Base-by-base conservation (phyloP, 2,797 vertebrate genomes). In the Thunnus albacares region DNA sequence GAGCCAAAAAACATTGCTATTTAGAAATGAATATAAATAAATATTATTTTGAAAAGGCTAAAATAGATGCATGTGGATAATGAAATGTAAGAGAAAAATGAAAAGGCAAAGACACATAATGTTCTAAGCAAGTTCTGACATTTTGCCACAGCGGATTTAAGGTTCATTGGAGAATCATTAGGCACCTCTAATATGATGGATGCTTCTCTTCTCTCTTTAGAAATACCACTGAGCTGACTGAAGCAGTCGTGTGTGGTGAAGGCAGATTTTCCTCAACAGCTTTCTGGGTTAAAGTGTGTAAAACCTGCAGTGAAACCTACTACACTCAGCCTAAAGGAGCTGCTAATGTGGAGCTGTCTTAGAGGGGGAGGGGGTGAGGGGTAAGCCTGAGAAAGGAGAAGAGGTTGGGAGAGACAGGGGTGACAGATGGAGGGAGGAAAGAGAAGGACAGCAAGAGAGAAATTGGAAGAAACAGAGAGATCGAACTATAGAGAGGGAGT, bases 381-480 rank as follows among this genome's bases (percentile, higher is more conserved):
- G 52, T 5, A 14, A 28, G 64, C 43, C 13, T 0, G 24, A 74
- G 55, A 79, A 71, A 56, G 51, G 63, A 28, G 18, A 71, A 51
- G 51, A 24, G 51, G 81, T 56, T 63, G 67, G 71, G 71, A 71
- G 79, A 75, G 75, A 73, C 6, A 8, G 41, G 43, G 61, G 51
- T 56, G 76, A 85, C 81, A 82, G 84, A 85, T 88, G 83, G 80
- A 73, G 38, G 45, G 71, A 74, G 35, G 64, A 62, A 62, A 71
- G 59, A 61, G 14, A 61, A 78, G 60, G 67, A 76, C 51, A 73
- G 55, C 5, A 10, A 56, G 73, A 65, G 68, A 72, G 30, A 24
- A 74, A 72, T 18, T 52, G 6, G 26, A 80, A 79, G 74, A 85
- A 85, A 82, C 43, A 12, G 65, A 79, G 55, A 65, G 75, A 62